Evolutionary conservation across 1,140 invertebrate species (phyloP).

Genomic region (Eciton burchellii): DNA sequence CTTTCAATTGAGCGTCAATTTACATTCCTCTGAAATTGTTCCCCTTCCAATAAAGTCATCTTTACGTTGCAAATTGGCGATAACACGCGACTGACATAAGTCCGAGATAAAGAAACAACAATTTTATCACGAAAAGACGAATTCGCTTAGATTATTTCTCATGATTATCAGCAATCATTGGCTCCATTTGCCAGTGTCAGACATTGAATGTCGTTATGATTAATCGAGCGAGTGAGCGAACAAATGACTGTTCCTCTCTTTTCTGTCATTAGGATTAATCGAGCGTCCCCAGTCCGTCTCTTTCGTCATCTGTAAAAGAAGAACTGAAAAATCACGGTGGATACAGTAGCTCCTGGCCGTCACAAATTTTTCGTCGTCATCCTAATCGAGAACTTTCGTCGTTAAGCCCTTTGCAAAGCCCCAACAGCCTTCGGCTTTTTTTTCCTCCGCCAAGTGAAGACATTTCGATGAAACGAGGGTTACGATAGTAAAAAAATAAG

Average conservation of each 20-base stretch:
- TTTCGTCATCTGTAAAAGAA: constrained; percentile 35
- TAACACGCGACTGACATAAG: neutral
- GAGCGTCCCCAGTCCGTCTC: neutral
- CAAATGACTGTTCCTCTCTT: constrained; percentile 26
- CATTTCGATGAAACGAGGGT: constrained; percentile 47
- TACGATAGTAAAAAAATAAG: constrained; percentile 39
- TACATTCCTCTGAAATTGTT: neutral
- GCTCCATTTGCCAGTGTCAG: neutral
- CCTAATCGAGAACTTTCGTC: constrained; percentile 63
- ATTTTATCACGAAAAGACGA: neutral
- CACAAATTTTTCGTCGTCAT: constrained; percentile 66
- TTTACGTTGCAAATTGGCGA: neutral
- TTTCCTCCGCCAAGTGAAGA: constrained; percentile 46
- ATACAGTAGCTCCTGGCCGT: constrained; percentile 25
- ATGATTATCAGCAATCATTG: constrained; percentile 10
- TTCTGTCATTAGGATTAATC: constrained; percentile 35
- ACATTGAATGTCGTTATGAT: constrained; percentile 40
- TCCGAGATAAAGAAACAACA: neutral
- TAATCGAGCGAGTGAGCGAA: constrained; percentile 36
- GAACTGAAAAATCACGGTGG: constrained; percentile 1
- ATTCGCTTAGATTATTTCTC: constrained; percentile 17
- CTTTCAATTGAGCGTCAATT: neutral
- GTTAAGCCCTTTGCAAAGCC: constrained; percentile 61
- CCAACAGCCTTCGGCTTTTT: constrained; percentile 32
- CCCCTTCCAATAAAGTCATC: neutral